These are phyloP conservation scores for Pedionomus torquatus DNA, from an alignment of 2,113 vertebrate species.

Conservation along the genomic window DNA sequence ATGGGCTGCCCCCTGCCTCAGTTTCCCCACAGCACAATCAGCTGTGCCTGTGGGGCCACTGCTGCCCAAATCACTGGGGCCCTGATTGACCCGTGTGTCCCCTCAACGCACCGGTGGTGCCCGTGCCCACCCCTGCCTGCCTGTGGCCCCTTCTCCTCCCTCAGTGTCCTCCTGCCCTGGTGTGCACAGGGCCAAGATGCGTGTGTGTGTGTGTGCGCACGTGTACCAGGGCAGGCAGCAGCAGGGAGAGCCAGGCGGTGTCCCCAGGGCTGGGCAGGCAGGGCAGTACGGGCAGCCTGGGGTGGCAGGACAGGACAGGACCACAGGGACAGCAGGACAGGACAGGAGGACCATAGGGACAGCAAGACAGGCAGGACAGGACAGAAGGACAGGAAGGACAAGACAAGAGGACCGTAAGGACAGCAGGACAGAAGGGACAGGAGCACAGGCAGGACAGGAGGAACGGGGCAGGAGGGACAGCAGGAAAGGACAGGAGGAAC, in stretches of 20 bases:
- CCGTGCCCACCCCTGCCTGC: not conserved
- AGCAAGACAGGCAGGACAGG: too few species aligned
- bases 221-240: not conserved
- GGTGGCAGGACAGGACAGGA: not conserved
- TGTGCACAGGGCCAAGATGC: too few species aligned
- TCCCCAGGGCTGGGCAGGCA: not conserved
- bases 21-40: not conserved
- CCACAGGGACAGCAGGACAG: too few species aligned
- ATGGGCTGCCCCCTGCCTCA: not conserved
- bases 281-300: not conserved
- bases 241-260: not conserved
- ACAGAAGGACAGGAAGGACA: not conserved
- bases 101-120: not conserved
- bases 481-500: too few species aligned
- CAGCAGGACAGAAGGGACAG: not conserved
- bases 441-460: too few species aligned
- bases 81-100: not conserved
- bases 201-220: not conserved
- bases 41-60: rapidly evolving
- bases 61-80: not conserved
- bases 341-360: too few species aligned
- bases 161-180: not conserved
- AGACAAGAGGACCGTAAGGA: too few species aligned
- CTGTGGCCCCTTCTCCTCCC: rapidly evolving
- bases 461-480: too few species aligned